These are phyloP conservation scores for Spinibarbus caldwelli DNA, from an alignment of 2,797 vertebrate genomes.

Conservation along the genomic window DNA sequence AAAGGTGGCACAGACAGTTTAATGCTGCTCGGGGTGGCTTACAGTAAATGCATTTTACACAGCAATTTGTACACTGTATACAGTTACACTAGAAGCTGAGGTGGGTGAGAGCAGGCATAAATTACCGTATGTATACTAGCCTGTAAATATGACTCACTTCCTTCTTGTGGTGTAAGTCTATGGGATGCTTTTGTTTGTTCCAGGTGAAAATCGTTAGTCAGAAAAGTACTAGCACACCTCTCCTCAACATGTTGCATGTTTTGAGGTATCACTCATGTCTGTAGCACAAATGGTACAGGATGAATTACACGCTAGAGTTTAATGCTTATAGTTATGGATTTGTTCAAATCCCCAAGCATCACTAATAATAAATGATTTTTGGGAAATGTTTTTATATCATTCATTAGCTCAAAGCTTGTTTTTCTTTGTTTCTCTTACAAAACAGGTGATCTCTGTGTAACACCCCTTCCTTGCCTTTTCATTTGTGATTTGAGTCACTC, in stretches of 20 bases:
- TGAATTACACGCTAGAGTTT: neutral
- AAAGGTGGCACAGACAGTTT: neutral
- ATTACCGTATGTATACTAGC: too few species aligned
- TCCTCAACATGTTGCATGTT: too few species aligned
- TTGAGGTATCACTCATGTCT: neutral
- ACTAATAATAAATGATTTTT: conserved; percentile 8
- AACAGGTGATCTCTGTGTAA: conserved; percentile 29
- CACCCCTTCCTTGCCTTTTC: conserved; percentile 1
- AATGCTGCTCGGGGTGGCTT: neutral
- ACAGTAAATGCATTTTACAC: neutral
- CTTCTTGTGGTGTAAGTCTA: neutral
- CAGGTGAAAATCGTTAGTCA: neutral
- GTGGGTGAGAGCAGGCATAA: neutral
- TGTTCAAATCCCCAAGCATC: neutral
- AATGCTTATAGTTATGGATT: neutral
- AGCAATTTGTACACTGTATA: neutral
- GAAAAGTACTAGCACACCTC: neutral
- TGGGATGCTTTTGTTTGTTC: neutral
- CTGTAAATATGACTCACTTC: neutral
- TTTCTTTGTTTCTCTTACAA: conserved; percentile 38
- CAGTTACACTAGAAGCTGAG: neutral
- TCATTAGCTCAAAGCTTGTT: conserved; percentile 23
- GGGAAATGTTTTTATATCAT: neutral
- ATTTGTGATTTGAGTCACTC: conserved; percentile 24
- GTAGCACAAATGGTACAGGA: neutral